phyloP scores from a whole-genome alignment of 2,888 invertebrate genomes.

The Latrodectus hesperus region DNA sequence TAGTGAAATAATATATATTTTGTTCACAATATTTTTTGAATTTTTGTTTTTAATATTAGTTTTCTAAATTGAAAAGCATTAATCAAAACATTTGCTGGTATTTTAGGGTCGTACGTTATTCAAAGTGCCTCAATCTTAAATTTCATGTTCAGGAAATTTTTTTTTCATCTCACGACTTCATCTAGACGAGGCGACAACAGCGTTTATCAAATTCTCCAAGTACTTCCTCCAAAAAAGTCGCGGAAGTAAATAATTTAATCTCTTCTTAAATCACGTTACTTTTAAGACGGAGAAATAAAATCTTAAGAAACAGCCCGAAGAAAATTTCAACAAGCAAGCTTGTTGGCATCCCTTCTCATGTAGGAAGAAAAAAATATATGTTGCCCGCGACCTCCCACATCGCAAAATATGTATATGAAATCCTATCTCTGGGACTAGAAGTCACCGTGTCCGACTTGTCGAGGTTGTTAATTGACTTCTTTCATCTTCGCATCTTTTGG shows the following conservation, averaged over 20 bases:
- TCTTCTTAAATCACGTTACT: neutral
- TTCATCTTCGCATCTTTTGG: constrained; percentile 59
- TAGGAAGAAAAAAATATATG: neutral
- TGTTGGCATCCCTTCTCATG: constrained; percentile 45
- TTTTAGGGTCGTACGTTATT: too few relatives aligned
- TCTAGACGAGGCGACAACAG: constrained; percentile 39
- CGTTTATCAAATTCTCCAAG: constrained; percentile 37
- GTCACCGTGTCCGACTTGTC: constrained; percentile 50
- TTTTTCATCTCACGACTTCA: neutral
- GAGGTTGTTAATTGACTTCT: constrained; percentile 67
- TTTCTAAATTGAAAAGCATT: too few relatives aligned
- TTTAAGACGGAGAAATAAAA: neutral
- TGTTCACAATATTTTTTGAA: too few relatives aligned
- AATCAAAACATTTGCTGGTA: too few relatives aligned
- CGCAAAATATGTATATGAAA: constrained; percentile 43
- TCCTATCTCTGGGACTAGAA: constrained; percentile 12
- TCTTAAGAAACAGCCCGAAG: neutral
- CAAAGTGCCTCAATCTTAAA: too few relatives aligned
- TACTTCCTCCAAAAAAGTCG: neutral
- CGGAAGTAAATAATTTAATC: neutral
- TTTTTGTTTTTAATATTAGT: too few relatives aligned
- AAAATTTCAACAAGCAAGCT: constrained; percentile 34
- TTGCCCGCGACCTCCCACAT: constrained; percentile 58
- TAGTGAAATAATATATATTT: too few relatives aligned
- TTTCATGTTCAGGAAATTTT: too few relatives aligned